phyloP scores from a whole-genome alignment of 2,888 invertebrate species.

The Caenorhabditis zanzibari region DNA sequence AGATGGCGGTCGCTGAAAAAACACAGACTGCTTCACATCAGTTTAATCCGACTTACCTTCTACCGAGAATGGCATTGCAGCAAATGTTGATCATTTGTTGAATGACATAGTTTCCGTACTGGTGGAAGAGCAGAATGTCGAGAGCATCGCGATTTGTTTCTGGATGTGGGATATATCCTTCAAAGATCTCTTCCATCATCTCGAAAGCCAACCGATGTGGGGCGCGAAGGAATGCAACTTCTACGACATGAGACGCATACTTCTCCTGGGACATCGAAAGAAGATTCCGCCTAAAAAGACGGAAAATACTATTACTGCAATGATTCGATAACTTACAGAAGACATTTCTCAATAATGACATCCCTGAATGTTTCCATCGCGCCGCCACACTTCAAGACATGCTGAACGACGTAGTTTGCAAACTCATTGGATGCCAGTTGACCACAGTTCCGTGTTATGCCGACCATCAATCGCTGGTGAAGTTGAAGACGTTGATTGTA shows the following conservation, averaged over 20 bases:
- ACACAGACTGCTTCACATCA: not conserved
- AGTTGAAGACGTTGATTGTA: slow-evolving; percentile 37
- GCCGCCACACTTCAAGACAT: slow-evolving; percentile 67
- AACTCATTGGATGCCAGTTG: slow-evolving; percentile 74
- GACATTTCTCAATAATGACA: slow-evolving; percentile 72
- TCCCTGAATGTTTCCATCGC: slow-evolving; percentile 67
- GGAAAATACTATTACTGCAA: no score
- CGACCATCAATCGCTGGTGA: slow-evolving; percentile 45
- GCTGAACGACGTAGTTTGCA: slow-evolving; percentile 80
- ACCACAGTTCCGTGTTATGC: slow-evolving; percentile 56
- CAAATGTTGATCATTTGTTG: slow-evolving; percentile 77
- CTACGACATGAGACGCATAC: slow-evolving; percentile 80
- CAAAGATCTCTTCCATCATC: slow-evolving; percentile 77
- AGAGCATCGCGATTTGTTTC: slow-evolving; percentile 72
- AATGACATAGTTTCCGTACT: slow-evolving; percentile 81
- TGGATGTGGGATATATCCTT: slow-evolving; percentile 74
- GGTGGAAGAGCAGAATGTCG: slow-evolving; percentile 79
- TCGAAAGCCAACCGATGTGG: slow-evolving; percentile 58
- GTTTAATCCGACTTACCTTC: slow-evolving; percentile 14
- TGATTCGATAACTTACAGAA: slow-evolving; percentile 68
- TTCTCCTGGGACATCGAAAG: slow-evolving; percentile 79
- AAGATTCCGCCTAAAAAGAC: slow-evolving; percentile 69
- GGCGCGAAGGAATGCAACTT: slow-evolving; percentile 73
- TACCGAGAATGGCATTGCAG: slow-evolving; percentile 49
- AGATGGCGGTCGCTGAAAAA: slow-evolving; percentile 25